Conservation (phyloP, 2,797 vertebrate genomes). For the Rhabdophis nuchalis region DNA sequence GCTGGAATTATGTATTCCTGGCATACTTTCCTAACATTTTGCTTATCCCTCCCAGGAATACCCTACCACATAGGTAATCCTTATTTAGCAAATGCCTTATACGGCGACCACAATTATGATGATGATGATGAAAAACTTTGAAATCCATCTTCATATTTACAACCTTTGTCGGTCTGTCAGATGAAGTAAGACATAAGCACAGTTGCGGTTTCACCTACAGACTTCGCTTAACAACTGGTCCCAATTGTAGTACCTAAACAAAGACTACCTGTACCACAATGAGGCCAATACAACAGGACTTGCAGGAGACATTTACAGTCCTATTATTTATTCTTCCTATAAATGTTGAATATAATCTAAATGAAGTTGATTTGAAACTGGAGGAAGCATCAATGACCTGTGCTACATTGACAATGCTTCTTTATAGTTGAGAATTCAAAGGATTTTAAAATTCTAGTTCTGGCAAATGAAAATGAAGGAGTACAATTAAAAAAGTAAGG, state of each 20-base stretch:
- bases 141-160: not conserved
- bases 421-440: not conserved
- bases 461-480: not conserved
- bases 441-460: not conserved
- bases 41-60: not conserved
- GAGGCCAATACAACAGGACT: not conserved
- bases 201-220: not conserved
- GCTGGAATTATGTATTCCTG: not conserved
- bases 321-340: not conserved
- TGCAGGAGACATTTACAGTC: not conserved
- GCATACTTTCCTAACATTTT: not conserved
- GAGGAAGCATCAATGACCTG: not conserved
- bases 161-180: not conserved
- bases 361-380: not conserved
- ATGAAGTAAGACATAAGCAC: not conserved
- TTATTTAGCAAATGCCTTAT: not conserved
- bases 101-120: not conserved
- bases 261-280: not conserved
- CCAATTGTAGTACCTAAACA: not conserved
- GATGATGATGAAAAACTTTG: not conserved
- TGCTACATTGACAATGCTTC: not conserved
- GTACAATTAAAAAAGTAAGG: not conserved
- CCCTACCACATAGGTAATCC: not conserved
- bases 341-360: not conserved
- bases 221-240: not conserved